These are phyloP conservation scores for Sylvia borin DNA, from an alignment of 2,797 vertebrate genomes.

Conservation along the genomic window DNA sequence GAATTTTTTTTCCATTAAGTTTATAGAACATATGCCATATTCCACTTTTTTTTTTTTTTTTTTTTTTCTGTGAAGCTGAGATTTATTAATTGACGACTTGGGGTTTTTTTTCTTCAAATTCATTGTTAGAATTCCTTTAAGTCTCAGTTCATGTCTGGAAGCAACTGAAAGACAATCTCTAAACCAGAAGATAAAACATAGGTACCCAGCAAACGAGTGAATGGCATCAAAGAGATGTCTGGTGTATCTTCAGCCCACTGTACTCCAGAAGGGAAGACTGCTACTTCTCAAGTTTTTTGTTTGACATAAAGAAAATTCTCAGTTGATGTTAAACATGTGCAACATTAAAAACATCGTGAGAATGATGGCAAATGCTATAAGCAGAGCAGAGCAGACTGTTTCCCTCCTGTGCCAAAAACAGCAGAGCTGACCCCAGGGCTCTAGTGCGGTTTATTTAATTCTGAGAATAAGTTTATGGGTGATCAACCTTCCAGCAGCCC, in stretches of 20 bases:
- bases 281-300: background rate
- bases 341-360: background rate
- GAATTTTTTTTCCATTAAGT: background rate
- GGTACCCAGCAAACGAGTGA: background rate
- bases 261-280: background rate
- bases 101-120: fast-evolving
- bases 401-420: background rate
- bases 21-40: background rate
- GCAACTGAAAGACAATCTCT: background rate
- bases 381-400: background rate
- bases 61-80: background rate
- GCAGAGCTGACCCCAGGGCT: background rate
- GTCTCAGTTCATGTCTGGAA: background rate
- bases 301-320: background rate
- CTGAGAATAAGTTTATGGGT: background rate
- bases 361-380: background rate
- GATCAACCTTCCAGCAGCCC: background rate
- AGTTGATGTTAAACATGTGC: background rate
- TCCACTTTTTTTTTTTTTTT: background rate
- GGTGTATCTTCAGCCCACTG: background rate
- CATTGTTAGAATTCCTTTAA: background rate
- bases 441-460: background rate
- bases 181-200: background rate
- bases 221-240: background rate
- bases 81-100: background rate